Evolutionary conservation across 2,888 invertebrate genomes (phyloP), one percentile per base, ranked within the genome.

Genomic region (Ganaspis brasiliensis): DNA sequence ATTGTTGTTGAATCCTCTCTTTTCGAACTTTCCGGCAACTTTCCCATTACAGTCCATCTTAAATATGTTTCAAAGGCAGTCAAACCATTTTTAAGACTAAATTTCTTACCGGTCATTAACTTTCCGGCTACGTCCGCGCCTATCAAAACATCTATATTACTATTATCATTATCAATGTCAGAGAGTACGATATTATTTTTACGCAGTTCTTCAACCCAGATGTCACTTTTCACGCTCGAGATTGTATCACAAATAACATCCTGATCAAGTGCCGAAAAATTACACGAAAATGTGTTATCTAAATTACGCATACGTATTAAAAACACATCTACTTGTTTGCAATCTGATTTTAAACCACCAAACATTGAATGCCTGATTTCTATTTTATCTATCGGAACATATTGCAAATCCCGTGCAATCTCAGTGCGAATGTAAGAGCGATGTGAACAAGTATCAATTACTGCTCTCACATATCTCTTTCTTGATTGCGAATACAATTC

Each of bases 31-130:
- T 61, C 9, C 8, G 80, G 77, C 10, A 73, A 74, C 56, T 82
- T 86, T 2, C 86, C 86, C 79, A 83, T 84, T 16, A 88, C 14
- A 0, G 82, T 83, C 86, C 88, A 87, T 2, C 87, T 83, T n/a
- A 89, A 74, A 0, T 72, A 21, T 2, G 85, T 85, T 72, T 88
- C 83, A 6, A 86, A 72, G 6, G 83, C 86, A 12, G 86, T 82
- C 3, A 86, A 72, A 21, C 85, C 86, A 72, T 82, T 83, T 12
- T 31, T 31, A 31, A 31, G 3, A 31, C 3, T 31, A 31, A 31
- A 31, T 31, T 31, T 31, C 3, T 31, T 31, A 31, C 31, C 31
- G 2, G 31, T 31, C 31, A 31, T 31, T 31, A 31, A 31, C 6
- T 31, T 31, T 6, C 31, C 31, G 6, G 31, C 31, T 31, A 31